Percentiles rank a stretch among this genome's conserved stretches.
Conservation (phyloP, 2,113 vertebrate species). For the cat (Felis catus) region F.catus_Fca126_mat1.0 CM031415.1:54997501-54998000, state of each 20-base stretch:
- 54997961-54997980: background rate
- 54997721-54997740: background rate
- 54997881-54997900: background rate
- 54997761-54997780: background rate
- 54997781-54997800: background rate
- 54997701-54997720: background rate
- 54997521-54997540: background rate
- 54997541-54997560: background rate
- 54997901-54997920: background rate
- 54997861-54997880: background rate
- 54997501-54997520: background rate
- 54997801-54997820: background rate
- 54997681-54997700: background rate
- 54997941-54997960: background rate
- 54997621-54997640: background rate
- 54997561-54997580: background rate
- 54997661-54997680: background rate
- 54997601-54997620: background rate
- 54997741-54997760: background rate
- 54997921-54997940: background rate
- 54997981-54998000: background rate
- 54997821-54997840: background rate
- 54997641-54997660: background rate
- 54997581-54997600: background rate
- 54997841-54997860: background rate